phyloP scores from a whole-genome alignment of 2,797 vertebrate genomes.

The Acipenser transmontanus region DNA sequence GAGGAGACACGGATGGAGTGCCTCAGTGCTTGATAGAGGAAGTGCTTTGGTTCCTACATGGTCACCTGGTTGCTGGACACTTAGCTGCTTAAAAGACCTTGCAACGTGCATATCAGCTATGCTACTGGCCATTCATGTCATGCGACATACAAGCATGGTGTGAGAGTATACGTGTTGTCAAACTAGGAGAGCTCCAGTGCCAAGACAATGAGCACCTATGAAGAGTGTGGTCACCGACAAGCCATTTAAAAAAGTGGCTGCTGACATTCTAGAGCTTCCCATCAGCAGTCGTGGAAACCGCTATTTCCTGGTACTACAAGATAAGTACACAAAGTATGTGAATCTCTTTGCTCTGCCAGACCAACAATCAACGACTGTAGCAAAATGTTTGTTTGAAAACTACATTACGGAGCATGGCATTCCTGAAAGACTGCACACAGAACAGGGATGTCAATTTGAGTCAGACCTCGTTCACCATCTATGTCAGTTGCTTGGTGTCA shows the following conservation, averaged over 20 bases:
- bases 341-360: constrained; percentile 7
- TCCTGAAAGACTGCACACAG: constrained; percentile 20
- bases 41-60: constrained; percentile 14
- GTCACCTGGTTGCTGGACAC: constrained; percentile 20
- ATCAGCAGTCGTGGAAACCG: too few relatives aligned
- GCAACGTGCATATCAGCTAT: constrained; percentile 20
- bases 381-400: constrained; percentile 28
- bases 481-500: constrained; percentile 17
- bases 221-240: constrained; percentile 17
- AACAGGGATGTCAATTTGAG: constrained; percentile 24
- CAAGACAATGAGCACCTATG: constrained; percentile 13
- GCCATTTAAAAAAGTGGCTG: constrained; percentile 26
- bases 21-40: constrained; percentile 3
- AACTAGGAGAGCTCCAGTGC: constrained; percentile 11
- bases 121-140: constrained; percentile 28
- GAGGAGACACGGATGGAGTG: neutral
- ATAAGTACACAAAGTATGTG: constrained; percentile 12
- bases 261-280: constrained; percentile 20
- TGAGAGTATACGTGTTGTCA: constrained; percentile 22
- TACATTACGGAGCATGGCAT: constrained; percentile 22
- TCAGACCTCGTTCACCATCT: constrained; percentile 20
- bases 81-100: constrained; percentile 17
- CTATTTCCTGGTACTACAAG: too few relatives aligned
- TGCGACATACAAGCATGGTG: constrained; percentile 24
- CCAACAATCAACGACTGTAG: constrained; percentile 19